phyloP scores from a whole-genome alignment of 2,113 vertebrate species.

The Psilopsiagon aurifrons region DNA sequence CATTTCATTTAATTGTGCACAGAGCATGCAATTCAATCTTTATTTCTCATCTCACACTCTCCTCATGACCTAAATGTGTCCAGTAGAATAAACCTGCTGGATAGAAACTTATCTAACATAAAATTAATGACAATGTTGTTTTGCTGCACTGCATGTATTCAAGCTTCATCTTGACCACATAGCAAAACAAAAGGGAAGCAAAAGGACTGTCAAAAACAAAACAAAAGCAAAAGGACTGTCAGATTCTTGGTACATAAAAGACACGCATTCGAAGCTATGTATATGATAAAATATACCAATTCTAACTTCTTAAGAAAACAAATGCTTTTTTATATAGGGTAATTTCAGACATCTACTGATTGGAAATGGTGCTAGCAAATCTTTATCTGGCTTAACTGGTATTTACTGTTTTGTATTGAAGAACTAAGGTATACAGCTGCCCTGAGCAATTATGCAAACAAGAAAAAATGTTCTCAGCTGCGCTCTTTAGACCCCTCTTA shows the following conservation, averaged over 20 bases:
- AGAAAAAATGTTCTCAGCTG: constrained; percentile 56
- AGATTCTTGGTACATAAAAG: neutral
- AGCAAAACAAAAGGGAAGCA: neutral
- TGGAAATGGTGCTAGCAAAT: neutral
- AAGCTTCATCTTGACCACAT: neutral
- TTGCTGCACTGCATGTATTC: neutral
- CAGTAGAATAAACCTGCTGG: neutral
- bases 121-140: neutral
- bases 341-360: neutral
- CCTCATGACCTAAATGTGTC: neutral
- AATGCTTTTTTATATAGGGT: neutral
- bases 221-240: neutral
- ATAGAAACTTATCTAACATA: neutral
- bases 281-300: neutral
- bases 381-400: neutral
- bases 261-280: neutral
- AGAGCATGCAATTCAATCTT: neutral
- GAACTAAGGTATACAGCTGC: constrained; percentile 39
- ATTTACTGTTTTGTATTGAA: constrained; percentile 15
- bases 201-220: neutral
- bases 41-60: neutral
- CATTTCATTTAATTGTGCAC: neutral
- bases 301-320: neutral
- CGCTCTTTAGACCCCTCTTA: constrained; percentile 27
- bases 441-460: constrained; percentile 44